Evolutionary conservation across 2,797 vertebrate species (phyloP).

Genomic region (Hippoglossus hippoglossus): DNA sequence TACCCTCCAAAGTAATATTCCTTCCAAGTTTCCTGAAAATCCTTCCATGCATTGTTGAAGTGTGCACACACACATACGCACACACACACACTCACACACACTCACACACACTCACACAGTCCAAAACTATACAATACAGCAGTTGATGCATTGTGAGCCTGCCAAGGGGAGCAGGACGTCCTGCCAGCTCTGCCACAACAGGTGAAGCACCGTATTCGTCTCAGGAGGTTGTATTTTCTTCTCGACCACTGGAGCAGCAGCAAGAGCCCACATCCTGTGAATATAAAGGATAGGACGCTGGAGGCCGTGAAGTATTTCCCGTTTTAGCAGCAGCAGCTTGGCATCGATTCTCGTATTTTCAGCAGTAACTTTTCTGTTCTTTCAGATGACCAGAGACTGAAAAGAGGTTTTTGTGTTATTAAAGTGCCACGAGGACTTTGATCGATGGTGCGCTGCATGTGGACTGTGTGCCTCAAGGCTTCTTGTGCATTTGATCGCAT

Average conservation of each 20-base stretch:
- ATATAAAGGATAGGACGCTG: constrained; percentile 18
- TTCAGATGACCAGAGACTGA: constrained; percentile 15
- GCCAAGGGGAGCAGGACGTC: constrained; percentile 33
- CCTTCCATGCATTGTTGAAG: too few relatives aligned
- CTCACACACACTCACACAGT: too few relatives aligned
- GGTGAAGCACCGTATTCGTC: not conserved
- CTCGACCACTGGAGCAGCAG: constrained; percentile 20
- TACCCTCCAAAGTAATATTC: too few relatives aligned
- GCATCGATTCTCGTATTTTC: constrained; percentile 11
- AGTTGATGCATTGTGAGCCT: constrained; percentile 18
- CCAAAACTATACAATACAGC: not conserved
- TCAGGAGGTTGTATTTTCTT: constrained; percentile 24
- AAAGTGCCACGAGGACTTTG: constrained; percentile 34
- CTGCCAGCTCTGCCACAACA: constrained; percentile 39
- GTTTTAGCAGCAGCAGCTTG: not conserved
- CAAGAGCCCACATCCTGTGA: constrained; percentile 22
- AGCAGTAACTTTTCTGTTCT: constrained; percentile 18
- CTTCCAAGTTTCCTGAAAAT: too few relatives aligned
- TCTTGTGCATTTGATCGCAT: constrained; percentile 27
- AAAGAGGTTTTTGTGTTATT: constrained; percentile 29
- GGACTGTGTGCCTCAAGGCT: not conserved
- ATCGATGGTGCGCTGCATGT: constrained; percentile 27
- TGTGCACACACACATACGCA: too few relatives aligned
- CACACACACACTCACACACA: too few relatives aligned
- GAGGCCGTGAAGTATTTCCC: constrained; percentile 22